A percentile compares a stretch with the other conserved stretches of the same genome.
These are phyloP conservation scores for Chrysolophus pictus DNA, from an alignment of 2,797 vertebrate species.

Conservation along the genomic window DNA sequence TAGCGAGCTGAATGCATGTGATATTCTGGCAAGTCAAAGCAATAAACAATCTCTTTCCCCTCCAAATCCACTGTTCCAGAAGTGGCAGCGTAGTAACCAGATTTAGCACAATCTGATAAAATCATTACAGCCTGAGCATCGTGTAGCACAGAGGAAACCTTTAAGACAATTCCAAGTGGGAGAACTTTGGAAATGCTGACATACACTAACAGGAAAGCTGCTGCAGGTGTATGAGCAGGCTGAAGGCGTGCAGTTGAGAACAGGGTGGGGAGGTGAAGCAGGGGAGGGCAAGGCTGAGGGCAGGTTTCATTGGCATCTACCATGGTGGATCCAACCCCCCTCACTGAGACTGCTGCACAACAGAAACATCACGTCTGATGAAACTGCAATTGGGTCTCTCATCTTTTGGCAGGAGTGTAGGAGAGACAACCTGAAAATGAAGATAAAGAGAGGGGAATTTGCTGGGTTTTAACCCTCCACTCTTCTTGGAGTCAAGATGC, in stretches of 20 bases:
- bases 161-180: not conserved
- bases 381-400: not conserved
- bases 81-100: not conserved
- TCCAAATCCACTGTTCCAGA: not conserved
- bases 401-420: not conserved
- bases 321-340: not conserved
- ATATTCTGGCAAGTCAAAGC: not conserved
- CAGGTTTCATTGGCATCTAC: not conserved
- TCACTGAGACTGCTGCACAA: not conserved
- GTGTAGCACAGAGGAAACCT: not conserved
- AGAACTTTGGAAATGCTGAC: not conserved
- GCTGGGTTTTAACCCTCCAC: not conserved
- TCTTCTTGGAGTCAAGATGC: not conserved
- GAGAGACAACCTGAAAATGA: not conserved
- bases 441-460: not conserved
- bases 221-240: not conserved
- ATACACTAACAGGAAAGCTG: not conserved
- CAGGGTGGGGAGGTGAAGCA: accelerated
- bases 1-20: not conserved
- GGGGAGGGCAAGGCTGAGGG: not conserved
- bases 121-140: not conserved
- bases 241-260: not conserved
- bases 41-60: not conserved
- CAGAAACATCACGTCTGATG: accelerated
- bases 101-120: not conserved